Evolutionary conservation across 1,140 invertebrate genomes (phyloP).

Genomic region (Pachypeltis micranthus): DNA sequence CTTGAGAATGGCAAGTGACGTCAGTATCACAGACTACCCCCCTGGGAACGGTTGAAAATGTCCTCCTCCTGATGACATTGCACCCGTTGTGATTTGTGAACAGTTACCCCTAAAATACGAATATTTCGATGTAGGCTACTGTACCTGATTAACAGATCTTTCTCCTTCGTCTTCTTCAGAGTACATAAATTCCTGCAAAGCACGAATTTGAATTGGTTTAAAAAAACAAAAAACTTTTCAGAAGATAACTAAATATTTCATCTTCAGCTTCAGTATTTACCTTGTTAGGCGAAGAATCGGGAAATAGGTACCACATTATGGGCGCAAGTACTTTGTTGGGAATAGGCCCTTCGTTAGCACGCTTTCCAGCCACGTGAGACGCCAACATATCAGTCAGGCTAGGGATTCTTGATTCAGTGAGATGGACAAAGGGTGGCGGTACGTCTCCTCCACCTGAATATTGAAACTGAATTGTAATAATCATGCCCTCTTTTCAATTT

Average conservation of each 20-base stretch:
- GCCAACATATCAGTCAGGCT: conserved; percentile 36
- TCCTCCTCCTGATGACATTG: no score
- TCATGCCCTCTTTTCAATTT: no score
- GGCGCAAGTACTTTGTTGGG: conserved; percentile 58
- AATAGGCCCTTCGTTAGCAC: conserved; percentile 53
- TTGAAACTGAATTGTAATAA: no score
- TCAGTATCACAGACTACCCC: no score
- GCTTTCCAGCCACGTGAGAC: conserved; percentile 13
- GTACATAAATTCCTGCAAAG: conserved; percentile 35
- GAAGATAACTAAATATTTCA: no score
- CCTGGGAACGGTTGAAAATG: no score
- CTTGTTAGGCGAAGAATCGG: no score
- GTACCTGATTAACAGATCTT: conserved; percentile 13
- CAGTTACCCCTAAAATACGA: no score
- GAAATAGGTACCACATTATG: conserved; percentile 77
- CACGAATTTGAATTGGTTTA: background rate
- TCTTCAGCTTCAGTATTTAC: no score
- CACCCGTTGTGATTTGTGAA: no score
- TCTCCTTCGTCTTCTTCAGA: conserved; percentile 18
- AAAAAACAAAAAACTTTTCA: conserved; percentile 29
- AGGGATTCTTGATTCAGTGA: conserved; percentile 46
- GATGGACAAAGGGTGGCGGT: conserved; percentile 36
- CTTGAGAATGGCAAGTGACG: no score
- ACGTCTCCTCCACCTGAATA: conserved; percentile 12
- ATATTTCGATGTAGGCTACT: no score